These are phyloP conservation scores for Tribolium freemani DNA, from an alignment of 2,888 invertebrate species.

Conservation along the genomic window DNA sequence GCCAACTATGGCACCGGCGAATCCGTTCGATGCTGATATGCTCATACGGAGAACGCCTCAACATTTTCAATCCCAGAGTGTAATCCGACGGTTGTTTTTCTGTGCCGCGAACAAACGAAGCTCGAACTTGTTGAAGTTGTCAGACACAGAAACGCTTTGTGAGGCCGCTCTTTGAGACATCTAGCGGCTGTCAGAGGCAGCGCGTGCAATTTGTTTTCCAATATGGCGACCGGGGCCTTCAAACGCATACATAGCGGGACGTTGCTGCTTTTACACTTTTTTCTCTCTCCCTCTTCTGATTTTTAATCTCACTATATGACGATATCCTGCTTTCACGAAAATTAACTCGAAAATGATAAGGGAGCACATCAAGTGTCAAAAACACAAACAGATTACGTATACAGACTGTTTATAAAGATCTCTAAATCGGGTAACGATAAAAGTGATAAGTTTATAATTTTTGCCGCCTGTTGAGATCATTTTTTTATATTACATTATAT, in stretches of 20 bases:
- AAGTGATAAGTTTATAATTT: too few relatives aligned
- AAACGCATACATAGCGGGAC: constrained; percentile 57
- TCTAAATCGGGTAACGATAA: too few relatives aligned
- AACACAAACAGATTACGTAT: neutral
- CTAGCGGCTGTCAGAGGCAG: constrained; percentile 66
- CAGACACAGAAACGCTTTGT: constrained; percentile 63
- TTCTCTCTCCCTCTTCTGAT: constrained; percentile 12
- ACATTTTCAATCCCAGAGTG: too few relatives aligned
- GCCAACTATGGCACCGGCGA: constrained; percentile 15
- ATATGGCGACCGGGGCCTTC: constrained; percentile 65
- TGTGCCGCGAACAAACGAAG: constrained; percentile 61
- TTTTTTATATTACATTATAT: too few relatives aligned
- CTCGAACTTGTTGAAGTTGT: constrained; percentile 66
- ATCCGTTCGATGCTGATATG: constrained; percentile 18
- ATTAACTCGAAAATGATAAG: constrained; percentile 17
- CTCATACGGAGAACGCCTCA: neutral
- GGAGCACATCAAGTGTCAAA: constrained; percentile 27
- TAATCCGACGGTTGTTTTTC: constrained; percentile 64
- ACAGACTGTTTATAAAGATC: too few relatives aligned
- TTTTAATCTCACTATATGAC: constrained; percentile 20
- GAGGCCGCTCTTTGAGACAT: constrained; percentile 67
- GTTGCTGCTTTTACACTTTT: constrained; percentile 50
- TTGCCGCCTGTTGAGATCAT: too few relatives aligned
- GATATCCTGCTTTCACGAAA: constrained; percentile 24
- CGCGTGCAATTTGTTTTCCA: constrained; percentile 66